phyloP scores from a whole-genome alignment of 2,113 vertebrate genomes.

The Nipponia nippon region DNA sequence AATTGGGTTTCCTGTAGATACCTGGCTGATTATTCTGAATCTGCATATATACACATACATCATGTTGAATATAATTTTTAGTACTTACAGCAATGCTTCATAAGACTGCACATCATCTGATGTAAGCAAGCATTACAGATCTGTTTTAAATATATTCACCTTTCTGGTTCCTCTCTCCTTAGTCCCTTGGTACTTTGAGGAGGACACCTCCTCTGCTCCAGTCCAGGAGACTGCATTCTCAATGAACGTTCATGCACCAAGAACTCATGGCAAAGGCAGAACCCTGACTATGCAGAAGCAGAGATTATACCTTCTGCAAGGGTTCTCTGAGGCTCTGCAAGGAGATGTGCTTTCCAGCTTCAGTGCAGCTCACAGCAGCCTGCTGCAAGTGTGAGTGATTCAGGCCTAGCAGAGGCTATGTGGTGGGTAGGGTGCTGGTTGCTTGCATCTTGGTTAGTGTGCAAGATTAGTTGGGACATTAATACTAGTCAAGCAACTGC shows the following conservation, averaged over 20 bases:
- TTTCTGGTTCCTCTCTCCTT: neutral
- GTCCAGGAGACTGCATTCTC: no score
- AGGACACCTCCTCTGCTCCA: neutral
- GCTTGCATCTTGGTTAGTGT: neutral
- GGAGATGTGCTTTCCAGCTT: neutral
- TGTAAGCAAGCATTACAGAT: neutral
- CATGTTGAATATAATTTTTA: neutral
- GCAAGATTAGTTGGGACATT: no score
- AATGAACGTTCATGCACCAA: rapidly evolving
- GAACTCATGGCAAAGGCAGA: neutral
- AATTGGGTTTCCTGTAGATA: neutral
- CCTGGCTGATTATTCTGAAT: neutral
- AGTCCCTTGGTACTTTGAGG: neutral
- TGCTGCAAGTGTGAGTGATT: neutral
- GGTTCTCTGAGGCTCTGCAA: neutral
- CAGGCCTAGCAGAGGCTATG: neutral
- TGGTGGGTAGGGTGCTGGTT: neutral
- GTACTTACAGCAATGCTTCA: neutral
- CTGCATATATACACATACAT: neutral
- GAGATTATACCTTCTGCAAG: rapidly evolving
- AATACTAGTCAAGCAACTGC: neutral
- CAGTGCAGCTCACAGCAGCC: neutral
- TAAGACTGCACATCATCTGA: neutral
- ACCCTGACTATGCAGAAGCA: neutral
- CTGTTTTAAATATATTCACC: neutral